Base-by-base conservation (phyloP, 2,797 vertebrate species). In the Rhyacichthys aspro region DNA sequence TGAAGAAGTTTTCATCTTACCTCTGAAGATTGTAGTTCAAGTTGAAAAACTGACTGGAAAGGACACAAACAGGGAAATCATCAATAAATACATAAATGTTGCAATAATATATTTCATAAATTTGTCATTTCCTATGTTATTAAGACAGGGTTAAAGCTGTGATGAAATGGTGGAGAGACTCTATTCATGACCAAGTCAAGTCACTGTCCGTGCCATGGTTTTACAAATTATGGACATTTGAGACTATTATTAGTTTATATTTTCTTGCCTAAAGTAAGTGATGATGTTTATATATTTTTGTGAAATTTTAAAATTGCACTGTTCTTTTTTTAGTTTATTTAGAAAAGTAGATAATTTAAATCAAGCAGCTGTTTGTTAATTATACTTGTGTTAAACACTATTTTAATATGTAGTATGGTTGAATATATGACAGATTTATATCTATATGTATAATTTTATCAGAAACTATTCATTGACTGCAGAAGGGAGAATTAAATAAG, bases 321-420 rank as follows among this genome's bases (percentile, higher is more conserved):
- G 36, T 23, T 2, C 5, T 28, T 28, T 28, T 53, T 53, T 53
- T 8, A 18, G 5, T 6, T 11, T n/a, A 19, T 49, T 6, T 19
- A 52, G 34, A 39, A 8, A 53, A 39, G 33, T 36, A 16, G 36
- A 18, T 28, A 52, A 50, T 50, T 37, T 50, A 65, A 70, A 59
- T 49, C 19, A 65, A 74, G 67, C 68, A 75, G 76, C 64, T 74
- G 42, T 41, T 44, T n/a, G 44, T 18, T 36, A 34, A 78, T 54
- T 37, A 67, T 56, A 52, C 17, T 64, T 37, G 14, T 69, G 33
- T 18, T 74, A 28, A 63, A 36, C 43, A 46, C 41, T 38, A 46
- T 37, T 19, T 55, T 58, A 33, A 28, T 28, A 28, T 68, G 41
- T 55, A n/a, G 36, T 46, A 57, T 69, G 11, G 11, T 53, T 39